These are phyloP conservation scores for Tenthredo livida DNA, from an alignment of 2,888 invertebrate species.

Conservation along the genomic window DNA sequence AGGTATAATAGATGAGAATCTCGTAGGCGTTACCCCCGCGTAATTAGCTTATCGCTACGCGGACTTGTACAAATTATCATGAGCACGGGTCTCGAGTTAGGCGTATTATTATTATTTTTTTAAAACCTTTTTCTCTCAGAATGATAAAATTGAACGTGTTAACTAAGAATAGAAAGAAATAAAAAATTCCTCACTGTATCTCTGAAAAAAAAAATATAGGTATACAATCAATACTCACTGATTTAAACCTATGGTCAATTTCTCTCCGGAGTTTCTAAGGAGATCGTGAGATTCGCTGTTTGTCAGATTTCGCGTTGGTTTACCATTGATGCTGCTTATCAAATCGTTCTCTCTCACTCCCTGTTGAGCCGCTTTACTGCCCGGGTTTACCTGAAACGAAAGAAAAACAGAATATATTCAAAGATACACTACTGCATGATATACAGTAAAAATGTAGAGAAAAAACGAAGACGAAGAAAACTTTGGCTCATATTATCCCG, in stretches of 20 bases:
- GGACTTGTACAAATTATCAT: conserved; percentile 41
- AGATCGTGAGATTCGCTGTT: conserved; percentile 88
- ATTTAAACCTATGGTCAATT: conserved; percentile 85
- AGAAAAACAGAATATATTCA: background rate
- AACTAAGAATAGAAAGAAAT: background rate
- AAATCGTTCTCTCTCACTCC: conserved; percentile 91
- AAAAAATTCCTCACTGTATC: background rate
- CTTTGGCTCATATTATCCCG: conserved; percentile 9
- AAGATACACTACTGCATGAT: background rate
- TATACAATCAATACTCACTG: conserved; percentile 82
- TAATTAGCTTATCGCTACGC: conserved; percentile 41
- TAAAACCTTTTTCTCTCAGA: background rate
- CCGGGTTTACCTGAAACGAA: conserved; percentile 90
- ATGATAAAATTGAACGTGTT: background rate
- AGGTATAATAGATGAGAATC: background rate
- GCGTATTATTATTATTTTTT: conserved; percentile 41
- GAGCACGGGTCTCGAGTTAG: conserved; percentile 10
- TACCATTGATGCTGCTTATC: conserved; percentile 89
- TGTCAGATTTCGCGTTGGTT: conserved; percentile 83
- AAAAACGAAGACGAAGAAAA: background rate
- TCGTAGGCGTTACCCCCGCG: conserved; percentile 38
- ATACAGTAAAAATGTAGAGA: background rate
- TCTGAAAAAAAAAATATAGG: background rate
- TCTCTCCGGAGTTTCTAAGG: conserved; percentile 85
- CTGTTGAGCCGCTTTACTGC: conserved; percentile 90